These are phyloP conservation scores for Menura novaehollandiae DNA, from an alignment of 2,113 vertebrate genomes.

Conservation along the genomic window DNA sequence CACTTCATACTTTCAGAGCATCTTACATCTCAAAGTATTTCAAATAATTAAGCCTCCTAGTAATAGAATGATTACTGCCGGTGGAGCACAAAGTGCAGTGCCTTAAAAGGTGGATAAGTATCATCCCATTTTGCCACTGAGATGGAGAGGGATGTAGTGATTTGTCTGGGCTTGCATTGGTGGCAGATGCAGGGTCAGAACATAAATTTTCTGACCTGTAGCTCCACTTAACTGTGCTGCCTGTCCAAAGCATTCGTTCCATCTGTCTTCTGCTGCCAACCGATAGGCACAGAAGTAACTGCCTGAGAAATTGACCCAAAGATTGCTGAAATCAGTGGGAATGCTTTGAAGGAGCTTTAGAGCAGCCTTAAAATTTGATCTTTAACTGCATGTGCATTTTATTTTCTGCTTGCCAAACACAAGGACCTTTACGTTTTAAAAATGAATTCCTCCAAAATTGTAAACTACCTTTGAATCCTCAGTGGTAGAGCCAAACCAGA, in stretches of 20 bases:
- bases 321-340: neutral
- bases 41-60: slow-evolving; percentile 7
- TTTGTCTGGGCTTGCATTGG: neutral
- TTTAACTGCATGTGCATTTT: neutral
- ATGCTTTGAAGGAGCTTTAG: neutral
- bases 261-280: neutral
- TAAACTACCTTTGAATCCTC: neutral
- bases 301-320: neutral
- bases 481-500: neutral
- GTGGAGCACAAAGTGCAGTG: neutral
- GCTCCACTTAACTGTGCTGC: neutral
- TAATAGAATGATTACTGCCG: neutral
- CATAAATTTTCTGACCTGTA: slow-evolving; percentile 3
- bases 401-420: neutral
- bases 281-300: neutral
- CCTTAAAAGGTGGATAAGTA: neutral
- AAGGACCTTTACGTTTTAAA: neutral
- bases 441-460: neutral
- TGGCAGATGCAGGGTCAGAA: neutral
- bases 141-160: neutral
- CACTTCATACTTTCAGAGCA: neutral
- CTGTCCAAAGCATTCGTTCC: slow-evolving; percentile 1
- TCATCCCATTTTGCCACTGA: neutral
- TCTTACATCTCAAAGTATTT: neutral
- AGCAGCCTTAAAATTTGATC: neutral